Conservation (phyloP, 2,113 vertebrate species). For the Mohoua ochrocephala region DNA sequence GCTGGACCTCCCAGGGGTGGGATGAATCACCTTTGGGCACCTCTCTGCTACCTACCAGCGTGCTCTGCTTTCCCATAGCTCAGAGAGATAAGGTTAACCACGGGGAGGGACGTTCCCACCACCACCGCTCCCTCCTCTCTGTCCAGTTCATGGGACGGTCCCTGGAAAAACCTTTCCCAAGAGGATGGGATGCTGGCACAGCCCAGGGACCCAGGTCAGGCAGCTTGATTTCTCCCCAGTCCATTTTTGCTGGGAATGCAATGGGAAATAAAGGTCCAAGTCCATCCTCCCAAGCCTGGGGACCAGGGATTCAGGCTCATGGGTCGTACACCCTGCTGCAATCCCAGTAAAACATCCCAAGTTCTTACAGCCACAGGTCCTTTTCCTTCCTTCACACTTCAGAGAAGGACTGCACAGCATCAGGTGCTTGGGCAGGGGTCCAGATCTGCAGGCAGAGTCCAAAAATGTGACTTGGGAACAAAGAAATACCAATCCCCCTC, state of each 20-base stretch:
- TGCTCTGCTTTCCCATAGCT: not conserved
- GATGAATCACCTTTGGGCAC: not conserved
- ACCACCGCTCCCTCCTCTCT: not conserved
- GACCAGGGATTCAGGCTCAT: not conserved
- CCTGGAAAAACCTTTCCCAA: not conserved
- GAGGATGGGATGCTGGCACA: not conserved
- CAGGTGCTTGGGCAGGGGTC: not conserved
- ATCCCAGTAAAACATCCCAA: not conserved
- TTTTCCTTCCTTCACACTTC: not conserved
- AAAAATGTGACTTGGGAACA: not conserved
- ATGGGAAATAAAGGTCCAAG: not conserved
- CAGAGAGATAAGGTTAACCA: not conserved
- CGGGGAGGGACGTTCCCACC: not conserved
- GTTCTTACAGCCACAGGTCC: not conserved
- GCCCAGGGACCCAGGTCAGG: not conserved
- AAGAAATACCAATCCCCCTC: not conserved
- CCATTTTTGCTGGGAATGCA: not conserved
- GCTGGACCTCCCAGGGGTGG: conserved; percentile 25
- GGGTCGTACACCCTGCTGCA: fast-evolving
- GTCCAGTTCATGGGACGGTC: not conserved
- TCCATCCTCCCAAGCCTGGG: not conserved
- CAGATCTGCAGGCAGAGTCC: not conserved
- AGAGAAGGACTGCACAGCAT: not conserved
- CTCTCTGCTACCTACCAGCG: not conserved
- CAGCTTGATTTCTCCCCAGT: not conserved